These are phyloP conservation scores for Sebastes alutus DNA, from an alignment of 2,797 vertebrate species.

Conservation along the genomic window DNA sequence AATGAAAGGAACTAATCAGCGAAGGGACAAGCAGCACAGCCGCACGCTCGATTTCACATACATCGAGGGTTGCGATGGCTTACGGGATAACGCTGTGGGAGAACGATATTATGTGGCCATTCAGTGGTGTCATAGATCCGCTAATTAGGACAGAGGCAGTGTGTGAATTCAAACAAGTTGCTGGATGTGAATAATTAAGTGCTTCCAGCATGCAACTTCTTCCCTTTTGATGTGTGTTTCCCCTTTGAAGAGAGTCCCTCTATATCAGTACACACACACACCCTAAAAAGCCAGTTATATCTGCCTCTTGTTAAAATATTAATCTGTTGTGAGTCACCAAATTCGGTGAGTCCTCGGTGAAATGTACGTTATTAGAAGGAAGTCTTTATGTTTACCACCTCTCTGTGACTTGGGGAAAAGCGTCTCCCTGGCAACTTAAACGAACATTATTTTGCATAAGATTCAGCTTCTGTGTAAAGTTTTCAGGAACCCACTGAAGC, in stretches of 20 bases:
- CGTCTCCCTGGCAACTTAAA: slow-evolving; percentile 29
- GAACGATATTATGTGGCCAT: slow-evolving; percentile 59
- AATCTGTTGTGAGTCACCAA: slow-evolving; percentile 81
- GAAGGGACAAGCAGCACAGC: slow-evolving; percentile 57
- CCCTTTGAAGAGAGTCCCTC: slow-evolving; percentile 74
- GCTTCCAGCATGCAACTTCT: slow-evolving; percentile 79
- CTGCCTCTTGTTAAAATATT: slow-evolving; percentile 83
- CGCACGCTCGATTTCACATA: slow-evolving; percentile 75
- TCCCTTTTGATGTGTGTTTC: slow-evolving; percentile 78
- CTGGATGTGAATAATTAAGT: slow-evolving; percentile 82
- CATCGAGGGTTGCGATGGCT: slow-evolving; percentile 58
- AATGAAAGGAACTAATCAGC: slow-evolving; percentile 78
- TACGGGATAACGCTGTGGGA: slow-evolving; percentile 46
- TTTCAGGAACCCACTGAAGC: slow-evolving; percentile 16
- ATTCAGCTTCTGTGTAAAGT: slow-evolving; percentile 23
- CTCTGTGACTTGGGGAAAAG: slow-evolving; percentile 26
- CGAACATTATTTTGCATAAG: slow-evolving; percentile 40
- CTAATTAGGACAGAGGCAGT: slow-evolving; percentile 78
- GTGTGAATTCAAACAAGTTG: slow-evolving; percentile 78
- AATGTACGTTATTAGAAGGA: slow-evolving; percentile 30
- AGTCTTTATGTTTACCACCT: slow-evolving; percentile 36
- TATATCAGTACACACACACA: slow-evolving; percentile 12
- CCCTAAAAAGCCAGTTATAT: slow-evolving; percentile 78
- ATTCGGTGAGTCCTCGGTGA: slow-evolving; percentile 47
- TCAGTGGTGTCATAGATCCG: slow-evolving; percentile 73